A percentile compares a stretch with the other conserved stretches of the same genome.
Evolutionary conservation across 2,888 invertebrate genomes (phyloP).

Genomic region (Trissolcus japonicus): DNA sequence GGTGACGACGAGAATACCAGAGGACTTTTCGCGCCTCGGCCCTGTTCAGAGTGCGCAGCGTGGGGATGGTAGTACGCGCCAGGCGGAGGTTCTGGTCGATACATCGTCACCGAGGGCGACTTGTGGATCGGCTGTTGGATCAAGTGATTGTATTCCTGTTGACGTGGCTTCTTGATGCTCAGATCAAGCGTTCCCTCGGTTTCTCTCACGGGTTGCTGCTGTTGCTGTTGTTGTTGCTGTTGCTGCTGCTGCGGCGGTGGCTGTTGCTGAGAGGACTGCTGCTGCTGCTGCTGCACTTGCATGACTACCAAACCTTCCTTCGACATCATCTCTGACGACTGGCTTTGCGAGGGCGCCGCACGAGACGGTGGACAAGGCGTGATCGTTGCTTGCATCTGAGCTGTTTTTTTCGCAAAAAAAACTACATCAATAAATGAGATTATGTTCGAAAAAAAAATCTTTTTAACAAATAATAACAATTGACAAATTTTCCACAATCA

Average conservation of each 20-base stretch:
- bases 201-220: constrained; percentile 77
- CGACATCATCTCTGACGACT: constrained; percentile 77
- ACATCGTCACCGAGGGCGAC: constrained; percentile 67
- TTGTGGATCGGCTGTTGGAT: constrained; percentile 71
- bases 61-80: constrained; percentile 73
- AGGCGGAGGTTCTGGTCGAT: constrained; percentile 70
- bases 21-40: constrained; percentile 72
- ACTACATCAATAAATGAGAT: constrained; percentile 3
- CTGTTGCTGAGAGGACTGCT: constrained; percentile 66
- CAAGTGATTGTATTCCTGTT: constrained; percentile 73
- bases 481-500: too few relatives aligned
- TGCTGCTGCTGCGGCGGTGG: constrained; percentile 65
- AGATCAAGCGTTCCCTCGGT: constrained; percentile 84
- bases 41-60: constrained; percentile 65
- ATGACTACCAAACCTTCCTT: constrained; percentile 83
- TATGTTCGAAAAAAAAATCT: background rate
- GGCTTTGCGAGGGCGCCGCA: constrained; percentile 68
- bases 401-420: constrained; percentile 49
- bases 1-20: constrained; percentile 71
- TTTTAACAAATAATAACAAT: too few relatives aligned
- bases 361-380: constrained; percentile 79
- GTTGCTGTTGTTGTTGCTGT: constrained; percentile 66
- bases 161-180: constrained; percentile 85
- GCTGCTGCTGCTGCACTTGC: constrained; percentile 70
- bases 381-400: constrained; percentile 80